A percentile compares a stretch with the other conserved stretches of the same genome.
Conservation (phyloP, 2,888 invertebrate genomes). For the Pseudococcus jackbeardsleyi region DNA sequence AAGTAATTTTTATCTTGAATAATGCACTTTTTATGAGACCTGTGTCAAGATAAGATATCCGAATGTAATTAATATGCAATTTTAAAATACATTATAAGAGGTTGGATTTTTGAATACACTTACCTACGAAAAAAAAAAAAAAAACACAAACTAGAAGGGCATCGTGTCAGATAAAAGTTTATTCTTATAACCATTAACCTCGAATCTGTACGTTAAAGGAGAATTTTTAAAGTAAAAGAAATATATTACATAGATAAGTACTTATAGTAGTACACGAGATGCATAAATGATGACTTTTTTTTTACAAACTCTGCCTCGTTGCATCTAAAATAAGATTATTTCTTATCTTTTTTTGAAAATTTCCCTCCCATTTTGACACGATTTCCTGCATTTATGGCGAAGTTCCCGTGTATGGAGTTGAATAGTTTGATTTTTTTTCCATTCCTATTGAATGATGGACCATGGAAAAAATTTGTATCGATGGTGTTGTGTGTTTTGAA, state of each 20-base stretch:
- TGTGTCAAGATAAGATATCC: not conserved
- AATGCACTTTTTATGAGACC: not conserved
- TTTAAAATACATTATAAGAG: not conserved
- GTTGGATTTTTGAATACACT: not conserved
- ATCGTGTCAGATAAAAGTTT: not conserved
- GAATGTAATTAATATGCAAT: not conserved
- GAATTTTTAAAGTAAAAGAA: not conserved
- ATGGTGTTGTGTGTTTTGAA: not conserved
- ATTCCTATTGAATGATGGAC: not conserved
- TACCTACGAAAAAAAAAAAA: not conserved
- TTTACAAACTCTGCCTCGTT: not conserved
- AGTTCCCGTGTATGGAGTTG: not conserved
- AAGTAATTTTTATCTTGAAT: not conserved
- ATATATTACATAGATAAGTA: not conserved
- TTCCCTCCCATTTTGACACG: not conserved
- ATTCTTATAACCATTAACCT: constrained; percentile 23
- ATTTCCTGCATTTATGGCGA: not conserved
- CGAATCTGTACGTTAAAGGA: not conserved
- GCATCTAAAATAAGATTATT: not conserved
- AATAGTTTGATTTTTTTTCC: not conserved
- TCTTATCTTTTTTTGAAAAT: not conserved
- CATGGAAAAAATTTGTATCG: not conserved
- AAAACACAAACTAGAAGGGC: constrained; percentile 3
- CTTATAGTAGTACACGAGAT: not conserved
- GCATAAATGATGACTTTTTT: constrained; percentile 4